These are phyloP conservation scores for Poecilus cupreus DNA, from an alignment of 2,888 invertebrate genomes.

Conservation along the genomic window DNA sequence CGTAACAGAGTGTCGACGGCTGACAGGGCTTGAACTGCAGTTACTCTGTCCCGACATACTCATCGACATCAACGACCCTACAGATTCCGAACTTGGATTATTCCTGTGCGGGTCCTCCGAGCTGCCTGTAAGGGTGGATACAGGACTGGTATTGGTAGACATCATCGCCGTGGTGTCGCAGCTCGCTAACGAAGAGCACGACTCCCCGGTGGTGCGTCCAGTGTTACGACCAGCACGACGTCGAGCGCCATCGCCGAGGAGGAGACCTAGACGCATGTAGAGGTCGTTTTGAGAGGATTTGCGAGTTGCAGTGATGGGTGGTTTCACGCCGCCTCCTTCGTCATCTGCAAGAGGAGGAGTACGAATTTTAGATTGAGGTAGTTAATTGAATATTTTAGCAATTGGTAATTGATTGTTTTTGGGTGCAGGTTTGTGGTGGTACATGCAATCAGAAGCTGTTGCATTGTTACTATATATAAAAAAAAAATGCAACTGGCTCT, in stretches of 20 bases:
- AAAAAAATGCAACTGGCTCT: no score
- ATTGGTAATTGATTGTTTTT: no score
- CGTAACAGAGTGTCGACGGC: slow-evolving; percentile 86
- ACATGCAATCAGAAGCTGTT: no score
- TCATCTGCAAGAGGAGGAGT: slow-evolving; percentile 76
- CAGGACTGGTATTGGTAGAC: slow-evolving; percentile 89
- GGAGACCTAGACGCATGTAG: slow-evolving; percentile 87
- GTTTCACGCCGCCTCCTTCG: slow-evolving; percentile 82
- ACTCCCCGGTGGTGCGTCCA: slow-evolving; percentile 70
- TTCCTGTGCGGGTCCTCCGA: slow-evolving; percentile 79
- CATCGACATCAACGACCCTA: slow-evolving; percentile 86
- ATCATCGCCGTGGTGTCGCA: slow-evolving; percentile 78
- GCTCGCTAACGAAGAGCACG: slow-evolving; percentile 74
- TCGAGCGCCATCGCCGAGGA: slow-evolving; percentile 82
- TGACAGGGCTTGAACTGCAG: slow-evolving; percentile 86
- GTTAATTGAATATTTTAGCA: no score
- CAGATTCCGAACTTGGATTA: slow-evolving; percentile 80
- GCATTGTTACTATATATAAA: no score
- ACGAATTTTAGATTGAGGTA: no score
- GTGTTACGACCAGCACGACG: slow-evolving; percentile 69
- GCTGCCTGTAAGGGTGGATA: slow-evolving; percentile 91
- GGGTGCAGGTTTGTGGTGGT: no score
- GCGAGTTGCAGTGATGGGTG: slow-evolving; percentile 71
- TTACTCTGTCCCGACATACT: slow-evolving; percentile 86
- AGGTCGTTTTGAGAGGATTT: slow-evolving; percentile 84